Evolutionary conservation across 2,797 vertebrate genomes (phyloP), one percentile per base, ranked within the genome.

Genomic region (Sarcoramphus papa): DNA sequence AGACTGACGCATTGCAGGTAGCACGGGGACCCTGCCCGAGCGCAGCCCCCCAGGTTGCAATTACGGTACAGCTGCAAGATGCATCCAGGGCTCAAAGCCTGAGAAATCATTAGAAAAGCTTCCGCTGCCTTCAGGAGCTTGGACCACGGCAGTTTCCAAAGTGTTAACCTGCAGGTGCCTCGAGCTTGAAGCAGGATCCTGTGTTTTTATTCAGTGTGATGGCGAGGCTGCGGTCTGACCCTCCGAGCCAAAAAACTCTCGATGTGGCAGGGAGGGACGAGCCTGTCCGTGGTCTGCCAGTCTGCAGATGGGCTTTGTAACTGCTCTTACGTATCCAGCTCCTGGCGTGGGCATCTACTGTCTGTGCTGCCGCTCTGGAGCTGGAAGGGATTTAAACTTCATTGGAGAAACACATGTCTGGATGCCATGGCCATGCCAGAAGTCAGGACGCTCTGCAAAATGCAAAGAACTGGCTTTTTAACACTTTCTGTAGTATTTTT

Each of bases 261-360:
- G 2, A 9, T 24, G 84, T 74, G 77, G 33, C 51, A 63, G 37
- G 63, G 76, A 56, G 68, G 80, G 90, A 80, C 50, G 48, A 41
- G 60, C 21, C 73, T 28, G 20, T 2, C 70, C 4, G 1, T 28
- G 85, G 5, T 33, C 35, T 73, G 28, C 40, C 1, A 1, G 2
- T 15, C n/a, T 43, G 51, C 60, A 74, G 30, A 1, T 40, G 47
- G 48, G 20, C 62, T 84, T 82, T 45, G 51, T 9, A 37, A 14
- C 43, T 47, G 78, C 60, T 85, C 18, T 54, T 5, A 4, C 3
- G 0, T 33, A 10, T 16, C 33, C 56, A 40, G 43, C 50, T 35
- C 33, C 65, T 54, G 67, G 35, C 3, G 4, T 25, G 57, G 53
- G 48, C 57, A 67, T 47, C 60, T 80, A 74, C 81, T 33, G 7